phyloP scores from a whole-genome alignment of 2,888 invertebrate species.

The Tinea pellionella region DNA sequence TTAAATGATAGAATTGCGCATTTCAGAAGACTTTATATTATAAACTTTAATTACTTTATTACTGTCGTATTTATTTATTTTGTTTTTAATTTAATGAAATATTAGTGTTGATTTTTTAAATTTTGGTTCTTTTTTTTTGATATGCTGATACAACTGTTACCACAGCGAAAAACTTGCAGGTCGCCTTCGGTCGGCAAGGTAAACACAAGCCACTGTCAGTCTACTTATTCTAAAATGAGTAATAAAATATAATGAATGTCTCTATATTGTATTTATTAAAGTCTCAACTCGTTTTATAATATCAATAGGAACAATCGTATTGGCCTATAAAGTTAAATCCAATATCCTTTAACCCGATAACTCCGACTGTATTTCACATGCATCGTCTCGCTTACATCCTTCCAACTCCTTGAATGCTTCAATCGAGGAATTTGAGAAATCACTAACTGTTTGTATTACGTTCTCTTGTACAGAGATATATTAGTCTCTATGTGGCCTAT shows the following conservation, averaged over 20 bases:
- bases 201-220: too few relatives aligned
- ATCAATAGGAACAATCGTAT: background rate
- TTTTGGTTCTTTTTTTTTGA: too few relatives aligned
- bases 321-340: constrained; percentile 8
- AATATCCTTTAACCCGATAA: constrained; percentile 2
- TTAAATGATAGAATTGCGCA: constrained; percentile 20
- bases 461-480: background rate
- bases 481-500: background rate
- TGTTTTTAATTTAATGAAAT: too few relatives aligned
- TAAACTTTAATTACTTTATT: too few relatives aligned
- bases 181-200: too few relatives aligned
- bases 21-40: background rate
- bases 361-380: constrained; percentile 2
- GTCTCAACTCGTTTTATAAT: background rate
- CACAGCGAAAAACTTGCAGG: too few relatives aligned
- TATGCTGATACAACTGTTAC: too few relatives aligned
- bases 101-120: too few relatives aligned
- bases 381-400: constrained; percentile 9
- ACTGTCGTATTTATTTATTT: too few relatives aligned
- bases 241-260: too few relatives aligned
- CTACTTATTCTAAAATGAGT: too few relatives aligned
- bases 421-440: constrained; percentile 4
- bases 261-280: too few relatives aligned
- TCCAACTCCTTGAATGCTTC: background rate
- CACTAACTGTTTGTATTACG: background rate